Evolutionary conservation across 2,888 invertebrate genomes (phyloP).

Genomic region (Drosophila antonietae): DNA sequence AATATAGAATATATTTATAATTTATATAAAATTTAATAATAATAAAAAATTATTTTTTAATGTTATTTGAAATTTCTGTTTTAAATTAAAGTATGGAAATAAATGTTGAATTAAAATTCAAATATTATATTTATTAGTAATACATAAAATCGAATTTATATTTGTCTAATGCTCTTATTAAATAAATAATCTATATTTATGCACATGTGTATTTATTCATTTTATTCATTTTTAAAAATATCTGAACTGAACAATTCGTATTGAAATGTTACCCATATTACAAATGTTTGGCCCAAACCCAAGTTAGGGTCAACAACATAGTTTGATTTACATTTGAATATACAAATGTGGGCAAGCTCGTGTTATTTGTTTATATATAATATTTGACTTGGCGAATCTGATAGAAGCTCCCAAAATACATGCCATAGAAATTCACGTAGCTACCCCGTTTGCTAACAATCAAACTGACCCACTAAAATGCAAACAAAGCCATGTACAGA

Average conservation of each 20-base stretch:
- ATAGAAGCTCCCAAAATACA: neutral
- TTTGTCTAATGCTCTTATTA: too few species aligned
- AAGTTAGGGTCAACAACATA: neutral
- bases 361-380: constrained; percentile 4
- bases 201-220: too few species aligned
- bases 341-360: neutral
- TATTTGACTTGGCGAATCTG: constrained; percentile 7
- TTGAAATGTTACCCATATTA: neutral
- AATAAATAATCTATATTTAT: too few species aligned
- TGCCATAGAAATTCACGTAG: constrained; percentile 4
- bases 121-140: too few species aligned
- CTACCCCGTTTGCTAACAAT: constrained; percentile 37
- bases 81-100: too few species aligned
- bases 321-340: neutral
- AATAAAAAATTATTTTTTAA: too few species aligned
- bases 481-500: constrained; percentile 68
- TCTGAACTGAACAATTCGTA: neutral
- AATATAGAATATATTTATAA: too few species aligned
- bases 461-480: constrained; percentile 60
- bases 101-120: too few species aligned
- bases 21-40: too few species aligned
- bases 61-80: too few species aligned
- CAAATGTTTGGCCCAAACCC: neutral
- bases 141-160: too few species aligned
- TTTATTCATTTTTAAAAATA: too few species aligned